Base-by-base conservation (phyloP, 2,888 invertebrate genomes). In the Megaustenia siamemsis region DNA sequence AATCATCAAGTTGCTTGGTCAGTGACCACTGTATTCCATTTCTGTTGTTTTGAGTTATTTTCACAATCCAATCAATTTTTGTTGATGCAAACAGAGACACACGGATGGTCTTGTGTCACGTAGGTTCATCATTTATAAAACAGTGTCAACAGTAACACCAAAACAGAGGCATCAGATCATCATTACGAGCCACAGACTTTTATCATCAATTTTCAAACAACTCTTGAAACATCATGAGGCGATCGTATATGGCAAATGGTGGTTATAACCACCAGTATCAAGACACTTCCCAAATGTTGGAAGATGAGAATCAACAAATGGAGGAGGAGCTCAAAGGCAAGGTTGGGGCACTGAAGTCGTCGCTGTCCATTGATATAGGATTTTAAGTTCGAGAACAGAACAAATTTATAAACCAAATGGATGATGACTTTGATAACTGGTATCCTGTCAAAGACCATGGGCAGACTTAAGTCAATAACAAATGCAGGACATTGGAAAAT, bases 361-460 rank as follows among this genome's bases (percentile, higher is more conserved):
- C 95, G 95, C 91, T 96, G n/a, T 94, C 95, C 10, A 95, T 96
- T 88, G 95, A 95, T 85, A 96, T 96, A 89, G 98, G 99, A 21
- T 96, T 97, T 92, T 99, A 99, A 95, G 98, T 99, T 0, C 96
- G 97, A 89, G 96, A 97, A 91, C 98, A 99, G 93, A 97, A 98
- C 92, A 96, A 96, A 92, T 94, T 98, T 89, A 94, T 99, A 85
- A 95, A 96, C 83, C 97, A 97, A 89, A 96, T 99, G 94, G 96
- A 95, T 92, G 91, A 92, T 90, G 0, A 0, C 69, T 69, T 10
- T 35, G 85, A 60, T 98, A 75, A 96, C 97, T 60, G 97, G 97
- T 5, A 97, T 98, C 88, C 95, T 98, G 76, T 96, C 97, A 21
- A 96, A 96, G 89, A 97, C 98, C 0, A 97, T 98, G 96, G 95